Evolutionary conservation across 1,140 invertebrate genomes (phyloP), one percentile per base, ranked within the genome.

Genomic region (Eciton burchellii): DNA sequence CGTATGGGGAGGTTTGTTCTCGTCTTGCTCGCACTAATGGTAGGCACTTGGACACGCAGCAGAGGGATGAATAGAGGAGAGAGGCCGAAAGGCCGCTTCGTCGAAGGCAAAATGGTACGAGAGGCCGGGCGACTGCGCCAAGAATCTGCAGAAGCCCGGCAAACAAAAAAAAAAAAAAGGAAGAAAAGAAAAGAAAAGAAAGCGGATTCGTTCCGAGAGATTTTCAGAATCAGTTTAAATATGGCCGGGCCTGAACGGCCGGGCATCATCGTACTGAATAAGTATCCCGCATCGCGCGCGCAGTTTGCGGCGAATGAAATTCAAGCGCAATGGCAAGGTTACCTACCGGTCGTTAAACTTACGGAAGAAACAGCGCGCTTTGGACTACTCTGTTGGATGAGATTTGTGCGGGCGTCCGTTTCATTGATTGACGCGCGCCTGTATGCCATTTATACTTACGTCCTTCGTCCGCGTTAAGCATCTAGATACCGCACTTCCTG

Each of bases 51-150:
- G 35, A 26, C 59, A 65, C 65, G 19, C 43, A 26, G 35, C 49
- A 43, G 56, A 26, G 83, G 83, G 83, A 81, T 72, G 68, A 84
- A 81, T 84, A 82, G 71, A 47, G 56, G 16, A 19, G 1, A 9
- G 79, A 63, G 41, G 43, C 60, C 29, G 43, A 19, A 19, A 54
- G 49, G 73, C 56, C 5, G 57, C 60, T 52, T 72, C 24, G 59
- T 16, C 49, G 57, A 70, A 41, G 45, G 49, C 59, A 35, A 47
- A 62, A 29, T 47, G 74, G 62, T 35, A 45, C 43, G 21, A 47
- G 41, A 56, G 24, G 62, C 19, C 21, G 63, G 49, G 43, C 24
- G 43, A 65, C 68, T 19, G 56, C 73, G 81, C 68, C 73, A 81
- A 86, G 81, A 79, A 85, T 72, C 54, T 24, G 16, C 21, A 3